phyloP scores from a whole-genome alignment of 2,797 vertebrate genomes.

The Apogon hyalosoma region DNA sequence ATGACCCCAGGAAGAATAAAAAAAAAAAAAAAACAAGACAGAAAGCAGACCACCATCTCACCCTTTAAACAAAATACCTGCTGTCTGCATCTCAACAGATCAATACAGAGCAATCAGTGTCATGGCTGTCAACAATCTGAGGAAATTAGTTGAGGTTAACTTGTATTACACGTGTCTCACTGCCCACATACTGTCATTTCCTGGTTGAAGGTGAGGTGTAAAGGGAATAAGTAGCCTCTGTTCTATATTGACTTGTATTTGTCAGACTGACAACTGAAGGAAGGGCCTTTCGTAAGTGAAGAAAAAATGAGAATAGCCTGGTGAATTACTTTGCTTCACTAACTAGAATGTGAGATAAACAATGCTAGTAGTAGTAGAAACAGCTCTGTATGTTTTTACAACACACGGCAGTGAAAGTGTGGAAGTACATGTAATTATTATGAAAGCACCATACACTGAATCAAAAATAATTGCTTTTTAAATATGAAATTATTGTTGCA shows the following conservation, averaged over 20 bases:
- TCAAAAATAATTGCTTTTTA: no score
- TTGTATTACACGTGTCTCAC: conserved; percentile 17
- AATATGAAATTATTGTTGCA: no score
- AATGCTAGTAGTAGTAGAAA: no score
- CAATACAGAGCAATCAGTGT: conserved; percentile 43
- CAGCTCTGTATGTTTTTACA: no score
- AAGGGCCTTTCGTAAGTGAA: no score
- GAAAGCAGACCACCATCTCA: neutral
- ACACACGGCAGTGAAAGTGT: no score
- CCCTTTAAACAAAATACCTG: conserved; percentile 29
- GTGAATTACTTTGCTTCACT: no score
- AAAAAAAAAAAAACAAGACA: neutral
- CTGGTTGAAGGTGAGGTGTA: neutral
- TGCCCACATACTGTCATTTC: conserved; percentile 29
- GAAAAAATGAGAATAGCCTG: no score
- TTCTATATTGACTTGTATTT: neutral
- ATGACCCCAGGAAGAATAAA: neutral
- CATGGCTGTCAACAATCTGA: conserved; percentile 37
- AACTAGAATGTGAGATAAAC: no score
- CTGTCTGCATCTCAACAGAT: conserved; percentile 34
- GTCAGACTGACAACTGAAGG: no score
- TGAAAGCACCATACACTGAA: no score
- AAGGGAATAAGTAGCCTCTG: conserved; percentile 5
- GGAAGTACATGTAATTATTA: no score
- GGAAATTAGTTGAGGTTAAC: conserved; percentile 20